Conservation (phyloP, 2,888 invertebrate species). For the Conomelus anceps region DNA sequence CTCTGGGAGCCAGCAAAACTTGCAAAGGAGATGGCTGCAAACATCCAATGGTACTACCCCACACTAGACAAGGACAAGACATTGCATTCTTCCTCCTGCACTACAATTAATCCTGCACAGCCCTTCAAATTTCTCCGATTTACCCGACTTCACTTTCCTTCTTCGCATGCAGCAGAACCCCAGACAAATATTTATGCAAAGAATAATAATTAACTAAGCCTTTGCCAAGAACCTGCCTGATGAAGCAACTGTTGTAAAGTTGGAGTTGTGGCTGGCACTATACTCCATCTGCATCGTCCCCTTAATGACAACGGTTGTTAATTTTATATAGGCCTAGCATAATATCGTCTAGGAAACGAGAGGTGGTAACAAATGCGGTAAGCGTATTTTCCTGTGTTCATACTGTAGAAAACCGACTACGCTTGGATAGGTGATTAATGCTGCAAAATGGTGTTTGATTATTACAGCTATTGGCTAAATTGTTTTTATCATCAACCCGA, state of each 20-base stretch:
- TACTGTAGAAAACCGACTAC: too few species aligned
- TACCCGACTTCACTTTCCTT: neutral
- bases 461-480: too few species aligned
- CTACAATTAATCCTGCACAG: neutral
- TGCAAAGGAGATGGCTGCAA: neutral
- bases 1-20: conserved; percentile 1
- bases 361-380: too few species aligned
- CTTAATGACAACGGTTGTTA: too few species aligned
- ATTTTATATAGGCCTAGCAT: too few species aligned
- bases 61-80: neutral
- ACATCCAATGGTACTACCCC: neutral
- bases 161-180: neutral
- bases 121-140: neutral
- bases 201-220: neutral
- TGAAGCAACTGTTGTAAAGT: neutral
- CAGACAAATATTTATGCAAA: neutral
- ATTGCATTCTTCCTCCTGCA: neutral
- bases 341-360: too few species aligned
- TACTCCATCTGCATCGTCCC: neutral
- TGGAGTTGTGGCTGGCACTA: neutral
- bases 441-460: too few species aligned
- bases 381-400: too few species aligned
- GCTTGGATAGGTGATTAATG: too few species aligned
- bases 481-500: too few species aligned
- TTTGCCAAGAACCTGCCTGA: neutral